Base-by-base conservation (phyloP, 2,888 invertebrate species). In the Pyrrhosoma nymphula region DNA sequence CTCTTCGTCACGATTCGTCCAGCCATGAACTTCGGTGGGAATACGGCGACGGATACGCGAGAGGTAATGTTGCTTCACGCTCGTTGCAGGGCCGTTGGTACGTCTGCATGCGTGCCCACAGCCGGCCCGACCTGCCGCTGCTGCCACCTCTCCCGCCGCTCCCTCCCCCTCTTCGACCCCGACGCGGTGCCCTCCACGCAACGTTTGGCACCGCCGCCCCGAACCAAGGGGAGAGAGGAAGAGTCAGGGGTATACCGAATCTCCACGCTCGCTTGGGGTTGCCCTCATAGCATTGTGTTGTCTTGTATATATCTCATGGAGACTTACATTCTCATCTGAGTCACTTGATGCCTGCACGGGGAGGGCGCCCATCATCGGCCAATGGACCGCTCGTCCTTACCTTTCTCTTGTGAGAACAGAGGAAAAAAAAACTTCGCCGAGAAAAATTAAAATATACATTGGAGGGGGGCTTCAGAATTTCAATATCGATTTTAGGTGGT, bases 121-220 rank as follows among this genome's bases (percentile, higher is more conserved):
- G 93, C 93, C 93, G 93, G 93, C 93, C 20, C 95, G 96, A 96
- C 95, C 96, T 96, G 39, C 96, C 96, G 75, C 95, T 97, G 88
- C 95, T 97, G 95, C 97, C 97, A 39, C 95, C 97, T 6, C 97
- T 97, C 95, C 96, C 96, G 14, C 96, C 96, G 16, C 96, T 96
- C 95, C 2, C 95, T 95, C 0, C 95, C 95, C 8, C 82, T 96
- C 18, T 88, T 93, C 95, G 90, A 56, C 56, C 95, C 93, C 88
- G 95, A 90, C 63, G 56, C 89, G 75, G 95, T 82, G 56, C 88
- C 90, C 39, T 95, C 95, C 95, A 75, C 93, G 95, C 95, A 14
- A 95, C 95, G 95, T 95, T 95, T 63, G 95, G 88, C 95, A 63
- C 95, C 95, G 95, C 95, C 75, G 89, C 69, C 20, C 95, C 95